Conservation (phyloP, 1,140 invertebrate species). For the Galleria mellonella region DNA sequence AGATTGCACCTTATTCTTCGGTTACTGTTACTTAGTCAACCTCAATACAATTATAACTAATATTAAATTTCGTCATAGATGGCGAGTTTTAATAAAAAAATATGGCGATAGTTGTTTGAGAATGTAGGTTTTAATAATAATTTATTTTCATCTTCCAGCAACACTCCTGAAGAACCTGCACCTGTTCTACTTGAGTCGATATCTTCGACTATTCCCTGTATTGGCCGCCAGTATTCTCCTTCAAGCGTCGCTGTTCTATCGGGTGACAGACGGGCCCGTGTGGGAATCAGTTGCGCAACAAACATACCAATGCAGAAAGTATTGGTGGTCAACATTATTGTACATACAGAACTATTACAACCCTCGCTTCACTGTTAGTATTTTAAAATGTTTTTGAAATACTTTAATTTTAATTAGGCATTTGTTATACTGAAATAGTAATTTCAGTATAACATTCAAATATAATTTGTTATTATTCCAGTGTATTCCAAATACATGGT, state of each 20-base stretch:
- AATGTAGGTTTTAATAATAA: no score
- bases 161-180: neutral
- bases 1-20: no score
- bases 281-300: slow-evolving; percentile 38
- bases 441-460: no score
- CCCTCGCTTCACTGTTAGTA: no score
- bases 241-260: slow-evolving; percentile 69
- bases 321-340: slow-evolving; percentile 39
- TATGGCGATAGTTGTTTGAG: no score
- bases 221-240: slow-evolving; percentile 75
- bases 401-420: no score
- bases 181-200: slow-evolving; percentile 68
- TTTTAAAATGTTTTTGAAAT: no score
- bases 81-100: no score
- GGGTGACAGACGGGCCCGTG: slow-evolving; percentile 75
- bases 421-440: no score
- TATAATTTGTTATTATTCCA: slow-evolving; percentile 49
- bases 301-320: slow-evolving; percentile 20
- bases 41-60: no score
- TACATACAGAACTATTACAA: slow-evolving; percentile 27
- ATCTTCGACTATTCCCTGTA: slow-evolving; percentile 75
- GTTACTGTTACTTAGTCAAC: no score
- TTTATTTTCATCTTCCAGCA: neutral
- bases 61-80: no score
- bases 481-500: slow-evolving; percentile 76